phyloP scores from a whole-genome alignment of 2,888 invertebrate species.

The Leptogaster cylindrica region DNA sequence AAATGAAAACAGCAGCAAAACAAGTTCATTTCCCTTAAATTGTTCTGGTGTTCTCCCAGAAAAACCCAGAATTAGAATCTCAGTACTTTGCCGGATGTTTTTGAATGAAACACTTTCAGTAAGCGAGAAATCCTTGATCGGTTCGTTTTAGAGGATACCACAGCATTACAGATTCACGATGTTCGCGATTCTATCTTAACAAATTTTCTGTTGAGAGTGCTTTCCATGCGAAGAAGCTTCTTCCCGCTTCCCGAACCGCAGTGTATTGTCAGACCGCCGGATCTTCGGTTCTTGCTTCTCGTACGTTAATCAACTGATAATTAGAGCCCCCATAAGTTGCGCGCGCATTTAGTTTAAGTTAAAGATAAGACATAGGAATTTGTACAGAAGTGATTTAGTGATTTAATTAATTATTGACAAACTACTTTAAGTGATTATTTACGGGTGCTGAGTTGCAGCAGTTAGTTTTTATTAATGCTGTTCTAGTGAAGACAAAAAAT shows the following conservation, averaged over 20 bases:
- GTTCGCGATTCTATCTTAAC: conserved; percentile 12
- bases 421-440: not conserved
- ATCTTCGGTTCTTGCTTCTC: not conserved
- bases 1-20: no score
- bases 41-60: no score
- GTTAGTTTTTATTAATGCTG: not conserved
- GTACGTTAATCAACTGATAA: not conserved
- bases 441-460: not conserved
- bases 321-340: conserved; percentile 22
- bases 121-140: conserved; percentile 3
- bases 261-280: not conserved
- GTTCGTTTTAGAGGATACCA: not conserved
- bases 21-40: no score
- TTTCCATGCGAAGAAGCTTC: not conserved
- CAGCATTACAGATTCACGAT: not conserved
- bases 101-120: not conserved
- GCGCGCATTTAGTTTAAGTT: conserved; percentile 2
- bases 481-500: no score
- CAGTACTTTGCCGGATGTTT: no score
- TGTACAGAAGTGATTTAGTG: no score
- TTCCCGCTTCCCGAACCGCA: not conserved
- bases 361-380: no score
- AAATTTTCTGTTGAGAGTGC: conserved; percentile 18
- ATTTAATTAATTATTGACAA: not conserved
- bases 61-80: conserved; percentile 20